Evolutionary conservation across 2,113 vertebrate genomes (phyloP).

Genomic region (Galeopterus variegatus): DNA sequence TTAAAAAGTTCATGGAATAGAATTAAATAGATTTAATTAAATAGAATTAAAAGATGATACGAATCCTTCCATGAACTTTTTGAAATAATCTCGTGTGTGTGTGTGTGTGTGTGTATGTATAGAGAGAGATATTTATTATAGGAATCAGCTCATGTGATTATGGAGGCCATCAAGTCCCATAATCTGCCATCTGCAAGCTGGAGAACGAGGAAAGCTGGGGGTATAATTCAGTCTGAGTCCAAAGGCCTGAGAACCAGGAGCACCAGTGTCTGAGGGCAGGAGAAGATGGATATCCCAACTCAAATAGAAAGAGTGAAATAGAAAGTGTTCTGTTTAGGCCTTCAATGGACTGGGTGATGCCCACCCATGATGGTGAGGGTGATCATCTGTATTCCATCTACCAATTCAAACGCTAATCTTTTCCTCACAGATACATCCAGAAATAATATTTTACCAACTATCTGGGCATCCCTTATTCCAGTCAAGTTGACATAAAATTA

Average conservation of each 20-base stretch:
- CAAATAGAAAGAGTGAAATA: not conserved
- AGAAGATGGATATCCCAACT: not conserved
- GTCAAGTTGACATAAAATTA: not conserved
- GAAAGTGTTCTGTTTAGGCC: not conserved
- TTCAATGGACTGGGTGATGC: not conserved
- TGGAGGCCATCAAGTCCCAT: not conserved
- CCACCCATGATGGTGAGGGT: too few species aligned
- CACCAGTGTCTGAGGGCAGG: not conserved
- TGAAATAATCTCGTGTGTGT: too few species aligned
- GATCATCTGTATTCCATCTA: not conserved
- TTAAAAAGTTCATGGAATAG: too few species aligned
- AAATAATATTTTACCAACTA: not conserved
- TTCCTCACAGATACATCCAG: not conserved
- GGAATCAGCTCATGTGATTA: not conserved
- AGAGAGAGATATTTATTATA: not conserved
- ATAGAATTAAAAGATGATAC: too few species aligned
- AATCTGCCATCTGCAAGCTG: not conserved
- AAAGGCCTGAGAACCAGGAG: not conserved
- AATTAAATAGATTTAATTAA: too few species aligned
- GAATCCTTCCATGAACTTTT: too few species aligned
- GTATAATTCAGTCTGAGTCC: too few species aligned
- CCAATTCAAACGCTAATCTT: not conserved
- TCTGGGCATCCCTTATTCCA: not conserved
- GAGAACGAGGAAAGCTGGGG: not conserved
- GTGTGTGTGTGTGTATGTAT: not conserved